A percentile compares a stretch with the other conserved stretches of the same genome.
phyloP scores from a whole-genome alignment of 2,797 vertebrate genomes.

The Eurystomus glaucurus region DNA sequence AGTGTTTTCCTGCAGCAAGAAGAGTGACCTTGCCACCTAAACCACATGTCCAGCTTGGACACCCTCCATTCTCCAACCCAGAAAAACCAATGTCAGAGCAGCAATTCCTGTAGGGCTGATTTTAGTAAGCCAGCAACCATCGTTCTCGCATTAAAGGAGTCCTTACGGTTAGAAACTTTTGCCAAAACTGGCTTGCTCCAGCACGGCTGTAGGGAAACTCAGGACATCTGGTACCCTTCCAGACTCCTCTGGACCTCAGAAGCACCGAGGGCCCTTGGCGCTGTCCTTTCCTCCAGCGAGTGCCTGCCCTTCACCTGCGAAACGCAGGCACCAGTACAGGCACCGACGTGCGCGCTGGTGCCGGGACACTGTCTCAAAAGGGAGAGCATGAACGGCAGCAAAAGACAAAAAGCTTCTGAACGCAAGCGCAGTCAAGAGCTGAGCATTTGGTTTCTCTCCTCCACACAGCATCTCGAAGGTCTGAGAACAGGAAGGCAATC shows the following conservation, averaged over 20 bases:
- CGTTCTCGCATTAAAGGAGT: neutral
- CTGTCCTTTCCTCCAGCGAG: neutral
- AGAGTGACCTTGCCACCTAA: neutral
- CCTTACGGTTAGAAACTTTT: neutral
- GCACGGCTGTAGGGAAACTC: neutral
- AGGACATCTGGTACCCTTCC: neutral
- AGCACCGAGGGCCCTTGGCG: neutral
- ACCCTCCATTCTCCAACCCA: neutral
- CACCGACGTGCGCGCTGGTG: neutral
- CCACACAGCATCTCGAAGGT: rapidly evolving
- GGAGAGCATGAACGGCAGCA: neutral
- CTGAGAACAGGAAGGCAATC: neutral
- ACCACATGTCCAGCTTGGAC: neutral
- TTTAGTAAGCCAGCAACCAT: neutral
- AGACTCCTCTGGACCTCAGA: neutral
- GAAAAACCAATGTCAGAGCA: neutral
- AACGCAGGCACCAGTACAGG: neutral
- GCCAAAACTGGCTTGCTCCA: neutral
- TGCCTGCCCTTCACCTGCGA: neutral
- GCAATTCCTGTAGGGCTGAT: neutral
- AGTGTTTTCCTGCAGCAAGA: neutral
- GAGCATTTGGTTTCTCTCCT: neutral
- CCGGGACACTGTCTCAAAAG: neutral
- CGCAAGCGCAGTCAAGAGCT: rapidly evolving
- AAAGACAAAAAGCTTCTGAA: neutral